Conservation (phyloP, 2,797 vertebrate species). For the Centroberyx gerrardi region DNA sequence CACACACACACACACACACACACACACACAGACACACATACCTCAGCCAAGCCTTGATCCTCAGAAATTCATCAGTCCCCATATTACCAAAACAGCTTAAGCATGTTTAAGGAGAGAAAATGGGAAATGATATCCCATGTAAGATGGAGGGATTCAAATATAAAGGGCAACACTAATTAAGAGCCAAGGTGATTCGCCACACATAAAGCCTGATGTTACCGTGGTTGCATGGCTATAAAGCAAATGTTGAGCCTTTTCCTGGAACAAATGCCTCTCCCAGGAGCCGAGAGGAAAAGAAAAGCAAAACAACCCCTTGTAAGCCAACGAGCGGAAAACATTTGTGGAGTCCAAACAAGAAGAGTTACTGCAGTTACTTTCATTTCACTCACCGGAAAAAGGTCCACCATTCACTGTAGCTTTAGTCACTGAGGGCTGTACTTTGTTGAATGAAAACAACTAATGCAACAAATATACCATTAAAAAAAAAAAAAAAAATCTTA, state of each 20-base stretch:
- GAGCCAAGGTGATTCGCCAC: neutral
- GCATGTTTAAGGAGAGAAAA: constrained; percentile 14
- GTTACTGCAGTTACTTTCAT: constrained; percentile 17
- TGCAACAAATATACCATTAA: neutral
- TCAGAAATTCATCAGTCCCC: constrained; percentile 25
- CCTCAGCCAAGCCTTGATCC: neutral
- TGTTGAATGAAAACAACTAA: constrained; percentile 35
- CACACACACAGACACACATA: neutral
- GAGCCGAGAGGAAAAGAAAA: constrained; percentile 16
- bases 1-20: constrained; percentile 14
- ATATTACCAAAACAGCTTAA: neutral
- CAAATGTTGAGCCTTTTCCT: constrained; percentile 29
- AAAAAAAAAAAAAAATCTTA: constrained; percentile 23
- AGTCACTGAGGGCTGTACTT: constrained; percentile 17
- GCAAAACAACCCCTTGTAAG: constrained; percentile 40
- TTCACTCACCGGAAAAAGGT: constrained; percentile 36
- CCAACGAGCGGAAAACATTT: constrained; percentile 24
- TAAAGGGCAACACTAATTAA: constrained; percentile 21
- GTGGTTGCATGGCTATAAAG: neutral
- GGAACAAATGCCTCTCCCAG: constrained; percentile 48
- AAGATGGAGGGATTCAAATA: constrained; percentile 16
- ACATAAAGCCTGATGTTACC: neutral
- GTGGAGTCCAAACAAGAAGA: constrained; percentile 9
- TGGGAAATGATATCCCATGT: neutral
- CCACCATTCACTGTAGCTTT: constrained; percentile 6